These are phyloP conservation scores for Melanotaenia pygmaea DNA, from an alignment of 2,797 vertebrate genomes.

Conservation along the genomic window DNA sequence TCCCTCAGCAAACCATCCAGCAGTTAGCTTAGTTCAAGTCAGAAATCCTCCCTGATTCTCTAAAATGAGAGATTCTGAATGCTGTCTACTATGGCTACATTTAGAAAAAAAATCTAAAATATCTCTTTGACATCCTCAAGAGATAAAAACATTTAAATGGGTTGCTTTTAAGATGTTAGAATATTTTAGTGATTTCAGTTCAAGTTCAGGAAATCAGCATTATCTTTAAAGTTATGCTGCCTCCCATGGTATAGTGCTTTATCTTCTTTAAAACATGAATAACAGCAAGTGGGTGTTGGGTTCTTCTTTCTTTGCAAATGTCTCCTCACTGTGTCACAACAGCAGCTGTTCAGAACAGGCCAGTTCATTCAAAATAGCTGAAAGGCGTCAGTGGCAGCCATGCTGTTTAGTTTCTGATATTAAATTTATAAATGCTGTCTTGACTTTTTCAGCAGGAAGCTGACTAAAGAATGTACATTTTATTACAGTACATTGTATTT, in stretches of 20 bases:
- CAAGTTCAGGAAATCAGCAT: not conserved
- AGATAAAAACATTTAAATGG: not conserved
- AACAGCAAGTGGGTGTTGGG: not conserved
- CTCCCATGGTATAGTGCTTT: not conserved
- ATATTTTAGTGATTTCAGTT: not conserved
- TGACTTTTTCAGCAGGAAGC: not conserved
- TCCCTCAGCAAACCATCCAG: too few species aligned
- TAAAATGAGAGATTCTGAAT: too few species aligned
- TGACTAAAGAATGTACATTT: not conserved
- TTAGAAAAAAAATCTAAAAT: not conserved
- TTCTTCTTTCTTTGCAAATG: constrained; percentile 7
- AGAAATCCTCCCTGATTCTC: too few species aligned
- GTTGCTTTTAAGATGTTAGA: not conserved
- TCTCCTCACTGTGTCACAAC: constrained; percentile 7
- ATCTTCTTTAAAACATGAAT: not conserved
- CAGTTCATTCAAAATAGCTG: not conserved
- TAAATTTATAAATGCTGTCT: not conserved
- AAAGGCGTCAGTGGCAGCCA: not conserved
- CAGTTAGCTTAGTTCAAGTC: too few species aligned
- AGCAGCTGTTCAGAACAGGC: constrained; percentile 18
- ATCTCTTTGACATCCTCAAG: too few species aligned
- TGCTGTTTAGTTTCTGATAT: not conserved
- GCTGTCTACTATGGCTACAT: too few species aligned
- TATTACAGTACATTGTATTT: too few species aligned
- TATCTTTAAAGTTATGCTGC: not conserved